These are phyloP conservation scores for Drosophila birchii DNA, from an alignment of 2,888 invertebrate genomes.

Conservation along the genomic window DNA sequence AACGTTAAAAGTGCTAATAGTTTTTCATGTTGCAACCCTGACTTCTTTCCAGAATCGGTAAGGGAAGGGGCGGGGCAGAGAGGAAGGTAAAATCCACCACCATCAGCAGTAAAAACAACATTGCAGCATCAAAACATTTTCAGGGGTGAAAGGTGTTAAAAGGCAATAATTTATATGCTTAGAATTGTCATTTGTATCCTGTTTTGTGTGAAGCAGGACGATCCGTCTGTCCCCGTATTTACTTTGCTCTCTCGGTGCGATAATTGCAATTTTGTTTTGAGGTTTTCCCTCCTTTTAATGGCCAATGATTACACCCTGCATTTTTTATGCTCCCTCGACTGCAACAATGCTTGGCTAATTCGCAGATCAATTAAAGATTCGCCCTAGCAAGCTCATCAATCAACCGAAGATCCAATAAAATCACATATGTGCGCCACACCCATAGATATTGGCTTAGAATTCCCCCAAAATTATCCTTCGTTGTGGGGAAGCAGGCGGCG, in stretches of 20 bases:
- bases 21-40: constrained; percentile 72
- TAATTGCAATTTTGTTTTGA: constrained; percentile 56
- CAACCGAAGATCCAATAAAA: constrained; percentile 53
- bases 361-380: constrained; percentile 42
- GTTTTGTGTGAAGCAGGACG: constrained; percentile 35
- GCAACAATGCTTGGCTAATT: constrained; percentile 22
- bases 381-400: constrained; percentile 47
- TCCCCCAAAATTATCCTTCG: constrained; percentile 20
- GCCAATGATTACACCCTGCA: constrained; percentile 33
- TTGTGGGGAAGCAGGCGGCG: neutral
- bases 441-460: constrained; percentile 33
- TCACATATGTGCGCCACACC: constrained; percentile 47
- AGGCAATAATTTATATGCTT: constrained; percentile 81
- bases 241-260: constrained; percentile 18
- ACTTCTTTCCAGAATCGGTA: constrained; percentile 41
- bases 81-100: constrained; percentile 51
- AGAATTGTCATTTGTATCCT: constrained; percentile 59
- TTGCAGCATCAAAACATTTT: constrained; percentile 20
- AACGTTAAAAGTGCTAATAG: constrained; percentile 77
- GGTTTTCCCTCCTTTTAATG: constrained; percentile 41
- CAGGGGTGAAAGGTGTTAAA: constrained; percentile 72
- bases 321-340: constrained; percentile 33
- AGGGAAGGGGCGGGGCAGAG: neutral
- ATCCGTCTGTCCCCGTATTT: constrained; percentile 21
- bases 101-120: constrained; percentile 35